A percentile compares a stretch with the other conserved stretches of the same genome.
Evolutionary conservation across 1,140 invertebrate genomes (phyloP).

Genomic region (Mamestra configurata): DNA sequence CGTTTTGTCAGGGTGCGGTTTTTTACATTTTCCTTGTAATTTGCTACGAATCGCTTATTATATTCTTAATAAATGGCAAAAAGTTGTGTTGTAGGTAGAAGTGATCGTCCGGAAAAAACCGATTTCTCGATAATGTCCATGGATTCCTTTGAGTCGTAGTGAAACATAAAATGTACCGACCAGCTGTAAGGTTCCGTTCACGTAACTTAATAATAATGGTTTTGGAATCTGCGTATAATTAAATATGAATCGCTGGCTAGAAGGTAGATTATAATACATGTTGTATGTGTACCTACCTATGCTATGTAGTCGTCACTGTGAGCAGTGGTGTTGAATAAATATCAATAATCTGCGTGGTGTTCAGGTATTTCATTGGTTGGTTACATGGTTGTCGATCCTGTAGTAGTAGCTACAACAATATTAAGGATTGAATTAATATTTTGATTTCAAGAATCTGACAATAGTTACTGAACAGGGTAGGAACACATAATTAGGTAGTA

Average conservation of each 20-base stretch:
- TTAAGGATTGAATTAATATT: too few relatives aligned
- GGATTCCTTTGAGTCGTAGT: not conserved
- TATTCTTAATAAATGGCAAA: not conserved
- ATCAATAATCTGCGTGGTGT: too few relatives aligned
- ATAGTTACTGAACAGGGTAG: too few relatives aligned
- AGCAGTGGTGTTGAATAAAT: too few relatives aligned
- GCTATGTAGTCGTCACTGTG: too few relatives aligned
- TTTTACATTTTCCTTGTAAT: conserved; percentile 64
- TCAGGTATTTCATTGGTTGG: too few relatives aligned
- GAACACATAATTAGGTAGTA: too few relatives aligned
- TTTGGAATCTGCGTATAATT: not conserved
- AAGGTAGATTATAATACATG: not conserved
- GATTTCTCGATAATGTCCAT: conserved; percentile 13
- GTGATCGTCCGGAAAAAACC: conserved; percentile 1
- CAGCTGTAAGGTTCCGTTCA: conserved; percentile 35
- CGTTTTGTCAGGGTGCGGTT: conserved; percentile 85
- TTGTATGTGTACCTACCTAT: too few relatives aligned
- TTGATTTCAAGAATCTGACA: too few relatives aligned
- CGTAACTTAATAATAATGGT: conserved; percentile 22
- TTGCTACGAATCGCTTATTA: conserved; percentile 26
- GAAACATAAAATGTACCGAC: conserved; percentile 27
- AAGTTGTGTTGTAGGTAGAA: not conserved
- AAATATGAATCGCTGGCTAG: not conserved
- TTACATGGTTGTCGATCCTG: too few relatives aligned
- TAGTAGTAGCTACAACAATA: too few relatives aligned